Percentiles rank a stretch among this genome's conserved stretches.
These are phyloP conservation scores for Lepisosteus oculatus DNA, from an alignment of 2,113 vertebrate genomes.

Conservation along the genomic window DNA sequence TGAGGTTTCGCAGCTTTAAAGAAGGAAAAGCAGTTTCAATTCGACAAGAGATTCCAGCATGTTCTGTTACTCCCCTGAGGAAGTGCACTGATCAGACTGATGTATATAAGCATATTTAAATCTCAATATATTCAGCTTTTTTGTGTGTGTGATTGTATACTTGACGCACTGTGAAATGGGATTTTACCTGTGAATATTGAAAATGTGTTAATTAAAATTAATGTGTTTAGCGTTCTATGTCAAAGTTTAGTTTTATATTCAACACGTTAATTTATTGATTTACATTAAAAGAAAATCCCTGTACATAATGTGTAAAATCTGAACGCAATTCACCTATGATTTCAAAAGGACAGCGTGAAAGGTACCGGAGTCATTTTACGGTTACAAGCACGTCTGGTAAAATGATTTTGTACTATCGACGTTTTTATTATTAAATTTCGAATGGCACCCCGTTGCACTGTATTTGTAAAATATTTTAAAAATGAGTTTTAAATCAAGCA, in stretches of 20 bases:
- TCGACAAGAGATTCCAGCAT: slow-evolving; percentile 47
- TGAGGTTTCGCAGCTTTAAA: slow-evolving; percentile 55
- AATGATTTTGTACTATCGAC: not conserved
- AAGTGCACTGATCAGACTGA: slow-evolving; percentile 37
- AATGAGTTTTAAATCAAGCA: not conserved
- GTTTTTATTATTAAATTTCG: not conserved
- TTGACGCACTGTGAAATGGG: slow-evolving; percentile 86
- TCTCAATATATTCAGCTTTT: slow-evolving; percentile 74
- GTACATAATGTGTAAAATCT: slow-evolving; percentile 93
- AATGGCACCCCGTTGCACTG: not conserved
- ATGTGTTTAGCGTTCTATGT: slow-evolving; percentile 89
- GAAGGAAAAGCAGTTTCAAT: slow-evolving; percentile 33
- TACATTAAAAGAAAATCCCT: slow-evolving; percentile 80
- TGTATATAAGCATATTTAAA: slow-evolving; percentile 82
- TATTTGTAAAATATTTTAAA: not conserved
- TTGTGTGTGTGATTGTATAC: slow-evolving; percentile 83
- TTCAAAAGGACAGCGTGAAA: slow-evolving; percentile 71
- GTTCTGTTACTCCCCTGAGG: slow-evolving; percentile 54
- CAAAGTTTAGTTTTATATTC: slow-evolving; percentile 97
- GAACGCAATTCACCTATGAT: slow-evolving; percentile 94
- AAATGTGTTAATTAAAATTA: slow-evolving; percentile 79
- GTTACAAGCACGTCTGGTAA: not conserved
- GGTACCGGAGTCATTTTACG: slow-evolving; percentile 51
- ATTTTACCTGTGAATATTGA: slow-evolving; percentile 79
- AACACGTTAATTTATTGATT: slow-evolving; percentile 97